Percentiles rank a stretch among this genome's conserved stretches.
Evolutionary conservation across 2,113 vertebrate species (phyloP).

Genomic region (Hippopotamus amphibius): DNA sequence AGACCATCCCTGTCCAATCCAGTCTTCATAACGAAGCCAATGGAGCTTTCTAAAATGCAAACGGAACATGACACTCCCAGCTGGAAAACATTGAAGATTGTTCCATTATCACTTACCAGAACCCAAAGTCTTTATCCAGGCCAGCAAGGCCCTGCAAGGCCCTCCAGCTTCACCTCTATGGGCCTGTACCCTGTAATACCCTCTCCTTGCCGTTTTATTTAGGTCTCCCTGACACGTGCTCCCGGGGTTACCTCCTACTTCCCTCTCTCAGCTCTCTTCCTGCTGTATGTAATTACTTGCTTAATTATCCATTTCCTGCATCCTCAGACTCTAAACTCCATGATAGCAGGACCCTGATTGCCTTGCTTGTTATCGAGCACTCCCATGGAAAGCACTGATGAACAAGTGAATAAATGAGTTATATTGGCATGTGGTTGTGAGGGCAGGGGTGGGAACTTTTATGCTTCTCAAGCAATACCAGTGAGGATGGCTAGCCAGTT

Average conservation of each 20-base stretch:
- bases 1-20: not conserved
- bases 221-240: not conserved
- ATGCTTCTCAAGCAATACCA: conserved; percentile 37
- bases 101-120: not conserved
- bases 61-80: not conserved
- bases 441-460: not conserved
- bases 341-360: not conserved
- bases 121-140: not conserved
- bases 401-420: not conserved
- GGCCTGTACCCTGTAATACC: not conserved
- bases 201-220: not conserved
- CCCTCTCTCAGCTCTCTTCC: not conserved
- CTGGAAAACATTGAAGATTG: not conserved
- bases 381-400: not conserved
- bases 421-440: not conserved
- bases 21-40: not conserved
- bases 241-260: not conserved
- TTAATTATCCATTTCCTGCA: conserved; percentile 22
- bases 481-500: conserved; percentile 1
- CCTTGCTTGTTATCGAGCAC: not conserved
- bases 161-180: not conserved
- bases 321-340: not conserved
- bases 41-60: not conserved
- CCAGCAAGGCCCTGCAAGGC: not conserved
- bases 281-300: not conserved